phyloP scores from a whole-genome alignment of 2,888 invertebrate genomes.

The Amblyjoppa proteus region DNA sequence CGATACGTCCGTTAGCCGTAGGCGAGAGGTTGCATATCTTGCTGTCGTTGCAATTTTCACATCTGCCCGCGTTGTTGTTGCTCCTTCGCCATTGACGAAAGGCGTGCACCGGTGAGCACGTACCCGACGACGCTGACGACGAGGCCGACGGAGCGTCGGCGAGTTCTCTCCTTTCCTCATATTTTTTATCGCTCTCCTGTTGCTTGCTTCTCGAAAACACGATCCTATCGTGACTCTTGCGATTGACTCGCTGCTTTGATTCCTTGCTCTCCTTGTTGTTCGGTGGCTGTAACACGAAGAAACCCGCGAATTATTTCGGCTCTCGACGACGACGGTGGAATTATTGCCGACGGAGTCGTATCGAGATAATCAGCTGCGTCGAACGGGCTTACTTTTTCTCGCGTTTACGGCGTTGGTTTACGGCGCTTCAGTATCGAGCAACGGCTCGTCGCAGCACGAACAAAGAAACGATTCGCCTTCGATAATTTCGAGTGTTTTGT shows the following conservation, averaged over 20 bases:
- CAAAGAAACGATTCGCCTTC: too few relatives aligned
- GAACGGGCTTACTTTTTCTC: neutral
- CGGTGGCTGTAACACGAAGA: slow-evolving; percentile 67
- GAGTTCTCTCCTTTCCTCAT: slow-evolving; percentile 19
- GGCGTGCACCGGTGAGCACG: slow-evolving; percentile 74
- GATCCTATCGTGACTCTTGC: slow-evolving; percentile 49
- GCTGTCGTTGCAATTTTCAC: slow-evolving; percentile 39
- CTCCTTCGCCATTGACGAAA: slow-evolving; percentile 81
- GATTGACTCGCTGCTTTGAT: slow-evolving; percentile 35
- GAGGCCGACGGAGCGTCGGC: neutral
- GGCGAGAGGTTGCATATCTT: slow-evolving; percentile 17
- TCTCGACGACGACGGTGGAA: neutral
- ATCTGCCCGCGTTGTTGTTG: slow-evolving; percentile 74
- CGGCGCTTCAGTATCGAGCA: too few relatives aligned
- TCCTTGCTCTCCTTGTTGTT: slow-evolving; percentile 62
- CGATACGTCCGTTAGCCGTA: neutral
- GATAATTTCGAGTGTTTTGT: too few relatives aligned
- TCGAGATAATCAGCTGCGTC: neutral
- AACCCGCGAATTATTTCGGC: slow-evolving; percentile 46
- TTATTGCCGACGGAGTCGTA: neutral
- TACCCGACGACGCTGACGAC: slow-evolving; percentile 51
- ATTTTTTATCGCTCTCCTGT: slow-evolving; percentile 38
- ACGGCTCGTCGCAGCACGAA: too few relatives aligned
- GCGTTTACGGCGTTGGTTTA: too few relatives aligned
- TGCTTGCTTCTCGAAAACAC: slow-evolving; percentile 54